These are phyloP conservation scores for Drosophila meridionalis DNA, from an alignment of 2,888 invertebrate species.

Conservation along the genomic window DNA sequence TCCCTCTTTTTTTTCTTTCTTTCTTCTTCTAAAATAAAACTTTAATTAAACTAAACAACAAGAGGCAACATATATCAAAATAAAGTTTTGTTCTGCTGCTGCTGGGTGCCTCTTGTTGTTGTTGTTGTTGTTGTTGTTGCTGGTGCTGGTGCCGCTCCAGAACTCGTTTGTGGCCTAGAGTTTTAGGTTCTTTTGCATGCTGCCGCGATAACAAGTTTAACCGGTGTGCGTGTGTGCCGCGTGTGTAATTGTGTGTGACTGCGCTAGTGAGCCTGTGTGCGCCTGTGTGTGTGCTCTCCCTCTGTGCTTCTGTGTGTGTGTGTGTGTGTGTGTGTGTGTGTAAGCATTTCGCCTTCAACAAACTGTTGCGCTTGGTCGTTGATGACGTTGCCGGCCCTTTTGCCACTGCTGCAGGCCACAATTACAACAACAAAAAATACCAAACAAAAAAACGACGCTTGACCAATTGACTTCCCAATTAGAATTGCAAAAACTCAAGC, in stretches of 20 bases:
- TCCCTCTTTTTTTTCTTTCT: conserved; percentile 9
- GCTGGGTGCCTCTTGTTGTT: conserved; percentile 14
- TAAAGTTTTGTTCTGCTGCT: conserved; percentile 58
- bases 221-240: conserved; percentile 70
- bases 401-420: conserved; percentile 42
- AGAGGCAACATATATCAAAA: conserved; percentile 60
- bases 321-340: conserved; percentile 24
- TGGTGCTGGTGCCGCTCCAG: conserved; percentile 73
- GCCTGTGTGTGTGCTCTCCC: conserved; percentile 7
- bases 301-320: conserved; percentile 17
- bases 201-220: conserved; percentile 81
- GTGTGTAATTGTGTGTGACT: conserved; percentile 62
- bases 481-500: conserved; percentile 39
- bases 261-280: conserved; percentile 29
- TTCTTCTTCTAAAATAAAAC: conserved; percentile 32
- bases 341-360: conserved; percentile 71
- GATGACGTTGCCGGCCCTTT: conserved; percentile 67
- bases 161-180: conserved; percentile 77
- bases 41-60: conserved; percentile 34
- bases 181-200: conserved; percentile 75
- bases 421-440: conserved; percentile 34
- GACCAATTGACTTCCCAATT: conserved; percentile 67
- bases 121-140: conserved; percentile 30
- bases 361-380: conserved; percentile 74
- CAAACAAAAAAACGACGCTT: conserved; percentile 14